These are phyloP conservation scores for Perithous albicinctus DNA, from an alignment of 2,888 invertebrate genomes.

Conservation along the genomic window DNA sequence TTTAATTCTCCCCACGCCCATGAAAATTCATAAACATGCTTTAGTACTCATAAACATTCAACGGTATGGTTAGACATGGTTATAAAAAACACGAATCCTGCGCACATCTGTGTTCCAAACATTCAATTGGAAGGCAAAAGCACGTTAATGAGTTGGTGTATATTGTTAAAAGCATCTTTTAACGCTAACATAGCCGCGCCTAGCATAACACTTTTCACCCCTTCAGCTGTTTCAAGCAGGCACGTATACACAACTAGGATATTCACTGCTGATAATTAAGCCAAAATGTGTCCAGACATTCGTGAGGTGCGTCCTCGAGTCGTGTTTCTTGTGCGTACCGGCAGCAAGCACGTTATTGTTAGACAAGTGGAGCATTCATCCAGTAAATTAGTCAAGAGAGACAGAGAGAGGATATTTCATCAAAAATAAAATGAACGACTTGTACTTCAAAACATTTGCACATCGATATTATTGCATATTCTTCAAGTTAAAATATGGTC, in stretches of 20 bases:
- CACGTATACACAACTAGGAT: constrained; percentile 10
- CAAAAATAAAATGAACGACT: background rate
- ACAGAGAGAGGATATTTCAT: constrained; percentile 14
- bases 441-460: constrained; percentile 7
- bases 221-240: constrained; percentile 25
- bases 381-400: background rate
- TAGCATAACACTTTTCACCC: background rate
- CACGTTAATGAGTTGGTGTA: constrained; percentile 20
- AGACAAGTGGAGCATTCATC: background rate
- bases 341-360: background rate
- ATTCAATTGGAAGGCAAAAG: background rate
- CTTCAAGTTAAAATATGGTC: background rate
- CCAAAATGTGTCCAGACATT: constrained; percentile 15
- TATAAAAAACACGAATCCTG: background rate
- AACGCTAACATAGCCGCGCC: constrained; percentile 1
- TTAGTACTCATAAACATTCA: no score
- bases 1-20: no score
- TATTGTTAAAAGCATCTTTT: constrained; percentile 13
- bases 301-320: constrained; percentile 6
- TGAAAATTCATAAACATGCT: no score
- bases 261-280: constrained; percentile 31
- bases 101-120: background rate
- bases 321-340: background rate
- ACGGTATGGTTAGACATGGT: background rate
- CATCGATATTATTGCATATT: background rate